Evolutionary conservation across 2,797 vertebrate species (phyloP).

Genomic region (Aeoliscus strigatus): DNA sequence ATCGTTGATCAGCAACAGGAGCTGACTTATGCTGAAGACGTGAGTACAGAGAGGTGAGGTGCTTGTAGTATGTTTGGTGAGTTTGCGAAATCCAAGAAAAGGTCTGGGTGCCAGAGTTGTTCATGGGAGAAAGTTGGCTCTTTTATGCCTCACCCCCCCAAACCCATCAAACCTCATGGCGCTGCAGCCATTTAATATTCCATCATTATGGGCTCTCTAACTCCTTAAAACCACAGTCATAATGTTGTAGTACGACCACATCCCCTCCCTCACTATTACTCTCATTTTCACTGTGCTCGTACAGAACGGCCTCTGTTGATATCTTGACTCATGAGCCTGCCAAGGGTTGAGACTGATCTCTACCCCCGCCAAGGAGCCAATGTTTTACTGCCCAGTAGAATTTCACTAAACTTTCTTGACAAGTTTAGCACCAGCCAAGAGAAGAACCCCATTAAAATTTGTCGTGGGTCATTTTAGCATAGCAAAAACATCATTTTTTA

Average conservation of each 20-base stretch:
- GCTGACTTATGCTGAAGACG: slow-evolving; percentile 55
- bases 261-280: slow-evolving; percentile 32
- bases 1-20: slow-evolving; percentile 31
- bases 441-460: no score
- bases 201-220: slow-evolving; percentile 66
- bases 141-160: slow-evolving; percentile 26
- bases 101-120: slow-evolving; percentile 60
- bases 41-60: slow-evolving; percentile 51
- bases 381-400: no score
- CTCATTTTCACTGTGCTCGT: slow-evolving; percentile 27
- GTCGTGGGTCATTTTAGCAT: no score
- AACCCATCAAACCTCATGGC: slow-evolving; percentile 63
- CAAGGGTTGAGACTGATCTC: slow-evolving; percentile 3
- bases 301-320: slow-evolving; percentile 39
- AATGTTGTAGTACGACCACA: slow-evolving; percentile 59
- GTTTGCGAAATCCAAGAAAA: slow-evolving; percentile 56
- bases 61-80: slow-evolving; percentile 42
- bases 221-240: slow-evolving; percentile 70
- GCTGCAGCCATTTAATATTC: slow-evolving; percentile 68
- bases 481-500: no score
- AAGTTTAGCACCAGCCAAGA: no score
- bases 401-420: no score
- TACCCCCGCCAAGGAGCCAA: slow-evolving; percentile 5
- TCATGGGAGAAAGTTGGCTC: slow-evolving; percentile 60
- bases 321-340: slow-evolving; percentile 18